Conservation (phyloP, 1,140 invertebrate genomes). For the Plutomurus gul region DNA sequence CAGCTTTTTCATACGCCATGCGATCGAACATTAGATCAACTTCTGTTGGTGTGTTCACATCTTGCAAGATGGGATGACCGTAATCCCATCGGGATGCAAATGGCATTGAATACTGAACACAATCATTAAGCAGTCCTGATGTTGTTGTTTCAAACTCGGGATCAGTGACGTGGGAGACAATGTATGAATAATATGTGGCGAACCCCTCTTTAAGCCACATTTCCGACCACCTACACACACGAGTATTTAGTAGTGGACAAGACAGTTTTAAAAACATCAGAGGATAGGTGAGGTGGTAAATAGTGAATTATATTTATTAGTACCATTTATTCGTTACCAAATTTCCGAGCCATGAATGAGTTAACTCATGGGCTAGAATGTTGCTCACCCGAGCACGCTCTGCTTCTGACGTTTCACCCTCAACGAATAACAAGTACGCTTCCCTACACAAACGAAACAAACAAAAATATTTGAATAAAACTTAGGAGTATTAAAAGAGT, state of each 20-base stretch:
- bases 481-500: no score
- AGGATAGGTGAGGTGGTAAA: no score
- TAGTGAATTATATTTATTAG: no score
- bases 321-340: slow-evolving; percentile 60
- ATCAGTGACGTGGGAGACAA: background rate
- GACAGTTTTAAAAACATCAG: no score
- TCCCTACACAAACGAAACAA: background rate
- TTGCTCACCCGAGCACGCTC: slow-evolving; percentile 2
- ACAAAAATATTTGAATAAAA: background rate
- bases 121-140: background rate
- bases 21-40: slow-evolving; percentile 43
- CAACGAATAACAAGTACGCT: slow-evolving; percentile 65
- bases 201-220: slow-evolving; percentile 56
- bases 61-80: background rate
- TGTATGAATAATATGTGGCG: slow-evolving; percentile 30
- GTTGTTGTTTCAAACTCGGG: background rate
- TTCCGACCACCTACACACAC: no score
- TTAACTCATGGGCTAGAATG: slow-evolving; percentile 31
- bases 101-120: slow-evolving; percentile 6
- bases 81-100: slow-evolving; percentile 4
- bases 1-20: slow-evolving; percentile 49
- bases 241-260: no score
- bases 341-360: slow-evolving; percentile 67
- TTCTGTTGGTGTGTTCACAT: background rate
- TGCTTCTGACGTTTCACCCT: slow-evolving; percentile 55